Percentiles rank a stretch among this genome's conserved stretches.
Evolutionary conservation across 2,888 invertebrate genomes (phyloP).

Genomic region (Sturmia bella): DNA sequence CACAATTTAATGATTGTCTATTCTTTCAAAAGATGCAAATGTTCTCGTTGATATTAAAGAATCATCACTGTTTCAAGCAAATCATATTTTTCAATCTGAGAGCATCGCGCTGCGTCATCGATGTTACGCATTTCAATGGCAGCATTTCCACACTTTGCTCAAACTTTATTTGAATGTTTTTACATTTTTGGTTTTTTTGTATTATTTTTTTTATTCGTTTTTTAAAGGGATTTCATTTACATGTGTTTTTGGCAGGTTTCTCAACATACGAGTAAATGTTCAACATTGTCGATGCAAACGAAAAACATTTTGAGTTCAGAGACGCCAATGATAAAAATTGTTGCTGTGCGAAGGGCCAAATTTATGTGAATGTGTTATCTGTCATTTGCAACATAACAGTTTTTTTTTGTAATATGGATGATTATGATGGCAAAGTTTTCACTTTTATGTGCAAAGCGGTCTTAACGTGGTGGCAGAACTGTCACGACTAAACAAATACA

Average conservation of each 20-base stretch:
- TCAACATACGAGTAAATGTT: too few relatives aligned
- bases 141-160: too few relatives aligned
- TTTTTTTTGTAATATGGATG: background rate
- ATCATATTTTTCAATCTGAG: background rate
- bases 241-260: too few relatives aligned
- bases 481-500: conserved; percentile 71
- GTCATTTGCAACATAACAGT: conserved; percentile 3
- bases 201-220: too few relatives aligned
- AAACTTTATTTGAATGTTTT: too few relatives aligned
- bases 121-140: too few relatives aligned
- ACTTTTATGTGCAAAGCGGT: conserved; percentile 37
- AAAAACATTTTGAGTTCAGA: too few relatives aligned
- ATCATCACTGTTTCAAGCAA: conserved; percentile 7
- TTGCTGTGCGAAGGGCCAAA: conserved; percentile 15
- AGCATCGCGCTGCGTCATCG: too few relatives aligned
- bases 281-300: too few relatives aligned
- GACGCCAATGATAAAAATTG: background rate
- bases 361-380: background rate
- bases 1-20: conserved; percentile 25
- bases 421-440: background rate
- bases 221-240: too few relatives aligned
- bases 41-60: background rate
- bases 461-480: conserved; percentile 71
- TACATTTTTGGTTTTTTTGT: too few relatives aligned
- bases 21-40: background rate